A percentile compares a stretch with the other conserved stretches of the same genome.
phyloP scores from a whole-genome alignment of 2,888 invertebrate species.

The Microdon myrmicae region DNA sequence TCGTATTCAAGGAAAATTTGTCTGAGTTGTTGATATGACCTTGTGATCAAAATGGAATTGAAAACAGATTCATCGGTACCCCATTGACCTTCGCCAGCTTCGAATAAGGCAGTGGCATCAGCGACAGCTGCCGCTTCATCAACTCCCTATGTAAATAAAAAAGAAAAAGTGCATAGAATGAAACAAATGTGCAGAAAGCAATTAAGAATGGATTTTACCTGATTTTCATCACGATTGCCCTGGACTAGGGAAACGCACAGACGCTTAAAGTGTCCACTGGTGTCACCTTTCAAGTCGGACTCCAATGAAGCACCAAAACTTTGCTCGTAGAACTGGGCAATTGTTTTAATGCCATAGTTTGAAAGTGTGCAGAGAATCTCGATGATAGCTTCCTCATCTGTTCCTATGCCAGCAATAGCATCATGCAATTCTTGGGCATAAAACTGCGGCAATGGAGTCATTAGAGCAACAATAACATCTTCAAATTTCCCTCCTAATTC shows the following conservation, averaged over 20 bases:
- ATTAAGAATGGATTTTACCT: constrained; percentile 52
- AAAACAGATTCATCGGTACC: constrained; percentile 92
- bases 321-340: constrained; percentile 84
- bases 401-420: constrained; percentile 87
- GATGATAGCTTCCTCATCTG: constrained; percentile 90
- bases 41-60: constrained; percentile 85
- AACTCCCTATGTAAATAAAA: constrained; percentile 70
- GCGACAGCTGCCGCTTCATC: constrained; percentile 83
- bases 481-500: constrained; percentile 91
- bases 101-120: constrained; percentile 82
- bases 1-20: constrained; percentile 88
- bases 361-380: constrained; percentile 92
- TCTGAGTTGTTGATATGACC: constrained; percentile 89
- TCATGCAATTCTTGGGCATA: constrained; percentile 90
- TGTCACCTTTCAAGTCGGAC: constrained; percentile 88
- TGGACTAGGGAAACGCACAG: constrained; percentile 87
- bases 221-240: constrained; percentile 91
- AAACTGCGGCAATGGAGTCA: constrained; percentile 90
- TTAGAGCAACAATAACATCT: constrained; percentile 87
- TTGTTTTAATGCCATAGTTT: constrained; percentile 88
- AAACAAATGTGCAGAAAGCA: background rate
- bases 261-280: constrained; percentile 94
- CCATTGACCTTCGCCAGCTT: constrained; percentile 86
- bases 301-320: constrained; percentile 86
- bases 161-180: background rate